Base-by-base conservation (phyloP, 2,113 vertebrate species). In the Okapia johnstoni region DNA sequence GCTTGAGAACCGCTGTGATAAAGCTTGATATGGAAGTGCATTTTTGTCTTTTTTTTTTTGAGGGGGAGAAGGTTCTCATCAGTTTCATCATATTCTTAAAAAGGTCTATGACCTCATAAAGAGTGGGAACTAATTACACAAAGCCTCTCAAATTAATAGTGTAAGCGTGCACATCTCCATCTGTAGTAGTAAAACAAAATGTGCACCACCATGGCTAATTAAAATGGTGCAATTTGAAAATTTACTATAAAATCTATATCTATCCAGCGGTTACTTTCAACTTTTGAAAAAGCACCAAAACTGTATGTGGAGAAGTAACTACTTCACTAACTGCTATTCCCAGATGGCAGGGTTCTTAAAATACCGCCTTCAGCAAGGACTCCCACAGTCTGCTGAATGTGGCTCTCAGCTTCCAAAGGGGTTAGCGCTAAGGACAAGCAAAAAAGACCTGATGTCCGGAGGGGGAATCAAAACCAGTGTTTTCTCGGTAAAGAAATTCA, bases 291-390 rank as follows among this genome's bases (percentile, higher is more conserved):
- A 54, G 30, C 19, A 15, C 25, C 88, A 16, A 58, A 16, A 58
- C 26, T 33, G 0, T 73, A 33, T 50, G n/a, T 77, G 28, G 54
- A 77, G 73, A 92, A 85, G 36, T 9, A 36, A 55, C 58, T 87
- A 40, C 84, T 92, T 90, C 80, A 85, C 61, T 86, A 76, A 79
- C 77, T 90, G 54, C 28, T 19, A 7, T 55, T 96, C 88, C 90
- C 95, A 93, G 90, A 90, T 19, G 92, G 79, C 6, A 21, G 0
- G 54, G 40, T 89, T 96, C 94, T 92, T 94, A 88, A 90, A 95
- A 96, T 30, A 90, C 60, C 3, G 2, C 54, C 63, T 77, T 61
- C 40, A 2, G 77, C 7, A 12, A 36, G 83, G 60, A 61, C 80
- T 88, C 46, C 50, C 46, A n/a, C 57, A 40, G 55, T 46, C 50